Base-by-base conservation (phyloP, 30 jellyfish, hydroid and myxozoan genomes). In the Cassiopea xamachana region DNA sequence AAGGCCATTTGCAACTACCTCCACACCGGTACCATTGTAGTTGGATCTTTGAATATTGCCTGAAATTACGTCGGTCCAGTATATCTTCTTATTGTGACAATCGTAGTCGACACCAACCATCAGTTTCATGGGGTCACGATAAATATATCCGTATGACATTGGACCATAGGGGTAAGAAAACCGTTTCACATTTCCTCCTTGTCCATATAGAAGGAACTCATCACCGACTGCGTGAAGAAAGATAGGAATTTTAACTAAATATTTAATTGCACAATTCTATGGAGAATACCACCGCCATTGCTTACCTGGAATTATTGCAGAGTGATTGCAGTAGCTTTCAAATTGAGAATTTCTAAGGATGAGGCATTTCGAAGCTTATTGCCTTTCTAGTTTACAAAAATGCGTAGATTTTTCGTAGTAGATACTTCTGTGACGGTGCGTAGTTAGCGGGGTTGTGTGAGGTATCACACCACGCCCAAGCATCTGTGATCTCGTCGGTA, bases 91-190 rank as follows among this genome's bases (percentile, higher is more conserved):
- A 10, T 86, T 91, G 43, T 51, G 39, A 80, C 98, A 92, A 71
- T 92, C 96, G 67, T 92, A 92, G 82, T 92, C 98, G 47, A 92
- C 98, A 1, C 95, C 98, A 18, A 92, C 95, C 87, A 92, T 46
- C 19, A 81, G 48, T 49, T 86, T 82, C 55, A 43, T 16, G 9
- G 82, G 77, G 45, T 75, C 73, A 61, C 93, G 89, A 58, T 68
- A 74, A 5, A 92, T 75, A 68, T 75, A 76, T 1, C 98, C 98
- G 83, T 85, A 85, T 1, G 91, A 81, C 87, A 72, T 92, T 9
- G 91, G 55, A 17, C 87, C 84, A 59, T 92, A 87, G 43, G 98
- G 98, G 51, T 84, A 78, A 1, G 98, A 92, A 64, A 92, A 81
- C 43, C 98, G 75, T 48, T 92, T 92, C 60, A 92, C 69, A 59